Conservation (phyloP, 2,888 invertebrate genomes). For the Caprella mutica region DNA sequence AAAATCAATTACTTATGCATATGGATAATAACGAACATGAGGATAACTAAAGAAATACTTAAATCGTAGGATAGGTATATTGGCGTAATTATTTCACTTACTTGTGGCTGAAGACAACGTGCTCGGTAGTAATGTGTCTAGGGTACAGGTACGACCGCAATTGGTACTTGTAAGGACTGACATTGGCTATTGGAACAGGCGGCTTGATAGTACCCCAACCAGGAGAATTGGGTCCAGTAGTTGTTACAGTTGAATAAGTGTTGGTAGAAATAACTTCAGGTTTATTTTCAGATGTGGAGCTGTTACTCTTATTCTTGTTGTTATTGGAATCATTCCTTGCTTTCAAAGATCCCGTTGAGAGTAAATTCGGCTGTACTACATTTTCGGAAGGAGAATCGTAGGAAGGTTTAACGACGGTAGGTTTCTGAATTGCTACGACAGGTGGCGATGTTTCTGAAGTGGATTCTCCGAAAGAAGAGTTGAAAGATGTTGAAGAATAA, state of each 20-base stretch:
- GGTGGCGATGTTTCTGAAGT: too few relatives aligned
- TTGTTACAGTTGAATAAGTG: not conserved
- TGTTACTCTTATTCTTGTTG: not conserved
- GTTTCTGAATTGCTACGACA: too few relatives aligned
- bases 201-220: slow-evolving; percentile 3
- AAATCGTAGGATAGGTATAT: too few relatives aligned
- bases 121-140: slow-evolving; percentile 26
- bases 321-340: not conserved
- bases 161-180: slow-evolving; percentile 26
- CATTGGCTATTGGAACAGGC: slow-evolving; percentile 13
- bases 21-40: too few relatives aligned
- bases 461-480: too few relatives aligned
- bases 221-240: not conserved
- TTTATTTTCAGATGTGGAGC: not conserved
- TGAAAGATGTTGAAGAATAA: not conserved
- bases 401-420: too few relatives aligned
- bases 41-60: too few relatives aligned
- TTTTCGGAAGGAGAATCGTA: too few relatives aligned
- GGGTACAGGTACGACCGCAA: slow-evolving; percentile 16
- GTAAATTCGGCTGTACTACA: too few relatives aligned
- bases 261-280: not conserved
- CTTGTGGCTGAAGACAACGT: slow-evolving; percentile 32
- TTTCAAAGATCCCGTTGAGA: too few relatives aligned
- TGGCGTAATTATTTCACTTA: too few relatives aligned
- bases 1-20: too few relatives aligned